Evolutionary conservation across 2,888 invertebrate genomes (phyloP).

Genomic region (Acrocera orbiculus): DNA sequence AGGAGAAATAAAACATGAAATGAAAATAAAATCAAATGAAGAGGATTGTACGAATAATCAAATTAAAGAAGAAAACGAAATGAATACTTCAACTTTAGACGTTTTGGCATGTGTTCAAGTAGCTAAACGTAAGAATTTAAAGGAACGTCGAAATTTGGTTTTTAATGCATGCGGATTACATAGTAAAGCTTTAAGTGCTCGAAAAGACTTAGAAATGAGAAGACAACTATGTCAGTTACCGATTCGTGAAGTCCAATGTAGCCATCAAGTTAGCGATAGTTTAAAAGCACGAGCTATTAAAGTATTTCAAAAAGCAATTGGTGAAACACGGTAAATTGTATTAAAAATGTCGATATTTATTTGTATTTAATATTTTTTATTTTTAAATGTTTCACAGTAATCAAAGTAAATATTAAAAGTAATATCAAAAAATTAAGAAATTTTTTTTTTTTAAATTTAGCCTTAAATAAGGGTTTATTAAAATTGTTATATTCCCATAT

Average conservation of each 20-base stretch:
- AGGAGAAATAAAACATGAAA: slow-evolving; percentile 15
- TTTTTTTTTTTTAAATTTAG: no score
- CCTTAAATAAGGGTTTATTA: no score
- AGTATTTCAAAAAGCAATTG: slow-evolving; percentile 21
- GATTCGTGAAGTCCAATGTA: slow-evolving; percentile 38
- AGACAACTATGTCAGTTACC: slow-evolving; percentile 52
- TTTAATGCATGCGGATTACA: slow-evolving; percentile 57
- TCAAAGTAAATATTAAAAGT: no score
- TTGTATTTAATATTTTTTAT: no score
- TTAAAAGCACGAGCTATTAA: slow-evolving; percentile 23
- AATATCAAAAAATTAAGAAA: no score
- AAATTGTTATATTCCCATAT: no score
- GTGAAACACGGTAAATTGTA: no score
- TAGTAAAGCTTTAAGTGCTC: slow-evolving; percentile 60
- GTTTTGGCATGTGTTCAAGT: slow-evolving; percentile 37
- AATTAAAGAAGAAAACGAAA: not conserved
- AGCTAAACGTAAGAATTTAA: slow-evolving; percentile 39
- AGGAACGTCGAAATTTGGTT: slow-evolving; percentile 43
- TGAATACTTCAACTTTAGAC: slow-evolving; percentile 30
- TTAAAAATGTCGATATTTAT: no score
- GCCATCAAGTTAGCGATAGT: slow-evolving; percentile 21
- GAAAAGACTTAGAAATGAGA: slow-evolving; percentile 57
- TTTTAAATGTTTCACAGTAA: no score
- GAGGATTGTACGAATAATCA: not conserved
- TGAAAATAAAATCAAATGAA: slow-evolving; percentile 8